Percentiles rank a stretch among this genome's conserved stretches.
phyloP scores from a whole-genome alignment of 2,888 invertebrate species.

The Parascotia fuliginaria region DNA sequence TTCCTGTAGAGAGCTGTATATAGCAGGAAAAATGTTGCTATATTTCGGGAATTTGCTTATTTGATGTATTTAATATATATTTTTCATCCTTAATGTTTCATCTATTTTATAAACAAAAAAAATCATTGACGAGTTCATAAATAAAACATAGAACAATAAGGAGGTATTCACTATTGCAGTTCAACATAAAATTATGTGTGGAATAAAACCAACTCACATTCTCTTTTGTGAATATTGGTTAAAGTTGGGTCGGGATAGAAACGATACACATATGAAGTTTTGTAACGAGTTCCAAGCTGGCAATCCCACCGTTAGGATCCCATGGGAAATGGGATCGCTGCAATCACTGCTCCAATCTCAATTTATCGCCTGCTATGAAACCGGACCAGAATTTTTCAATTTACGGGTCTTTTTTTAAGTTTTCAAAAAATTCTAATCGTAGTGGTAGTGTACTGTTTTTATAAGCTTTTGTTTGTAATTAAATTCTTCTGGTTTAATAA shows the following conservation, averaged over 20 bases:
- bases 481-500: no score
- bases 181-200: constrained; percentile 3
- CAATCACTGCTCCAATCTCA: constrained; percentile 13
- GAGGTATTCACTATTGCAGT: not conserved
- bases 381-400: constrained; percentile 8
- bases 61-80: no score
- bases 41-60: no score
- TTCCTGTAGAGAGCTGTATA: no score
- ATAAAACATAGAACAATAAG: not conserved
- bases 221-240: constrained; percentile 18
- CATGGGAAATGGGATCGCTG: constrained; percentile 7
- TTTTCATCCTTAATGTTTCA: no score
- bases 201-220: constrained; percentile 17
- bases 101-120: no score
- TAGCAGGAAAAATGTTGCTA: no score
- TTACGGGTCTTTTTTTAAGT: not conserved
- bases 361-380: constrained; percentile 11
- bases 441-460: not conserved
- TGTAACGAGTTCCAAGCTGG: constrained; percentile 13
- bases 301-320: constrained; percentile 12
- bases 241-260: constrained; percentile 10
- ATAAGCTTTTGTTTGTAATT: not conserved
- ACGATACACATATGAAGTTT: constrained; percentile 18
- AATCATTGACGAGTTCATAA: no score
- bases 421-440: constrained; percentile 6